phyloP scores from a whole-genome alignment of 2,888 invertebrate genomes.

The Rhyacophila evoluta region DNA sequence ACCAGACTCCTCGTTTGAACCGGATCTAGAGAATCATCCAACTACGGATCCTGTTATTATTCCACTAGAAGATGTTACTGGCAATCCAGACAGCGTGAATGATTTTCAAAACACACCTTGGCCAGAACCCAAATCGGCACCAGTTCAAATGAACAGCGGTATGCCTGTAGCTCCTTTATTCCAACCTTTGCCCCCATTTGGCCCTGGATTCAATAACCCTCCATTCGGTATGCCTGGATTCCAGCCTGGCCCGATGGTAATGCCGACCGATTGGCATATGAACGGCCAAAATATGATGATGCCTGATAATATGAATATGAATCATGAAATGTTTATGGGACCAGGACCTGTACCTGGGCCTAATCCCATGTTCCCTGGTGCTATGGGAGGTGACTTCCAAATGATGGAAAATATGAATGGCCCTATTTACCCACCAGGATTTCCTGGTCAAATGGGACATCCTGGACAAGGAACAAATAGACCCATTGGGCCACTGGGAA shows the following conservation, averaged over 20 bases:
- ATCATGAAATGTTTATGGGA: slow-evolving; percentile 61
- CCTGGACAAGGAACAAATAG: slow-evolving; percentile 58
- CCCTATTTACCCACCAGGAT: slow-evolving; percentile 68
- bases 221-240: slow-evolving; percentile 66
- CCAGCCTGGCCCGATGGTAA: slow-evolving; percentile 59
- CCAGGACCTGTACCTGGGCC: slow-evolving; percentile 50
- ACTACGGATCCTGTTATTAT: slow-evolving; percentile 84
- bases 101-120: slow-evolving; percentile 83
- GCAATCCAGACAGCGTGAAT: slow-evolving; percentile 83
- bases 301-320: slow-evolving; percentile 68
- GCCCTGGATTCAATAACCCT: slow-evolving; percentile 65
- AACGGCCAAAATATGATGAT: slow-evolving; percentile 64
- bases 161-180: slow-evolving; percentile 63
- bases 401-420: slow-evolving; percentile 57
- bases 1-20: slow-evolving; percentile 89
- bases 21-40: slow-evolving; percentile 84
- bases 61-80: slow-evolving; percentile 89
- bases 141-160: slow-evolving; percentile 60
- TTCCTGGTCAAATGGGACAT: slow-evolving; percentile 63
- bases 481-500: slow-evolving; percentile 56
- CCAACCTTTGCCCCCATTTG: slow-evolving; percentile 66
- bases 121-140: slow-evolving; percentile 85
- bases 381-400: slow-evolving; percentile 60
- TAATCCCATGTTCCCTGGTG: slow-evolving; percentile 43
- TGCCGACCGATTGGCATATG: slow-evolving; percentile 62